Evolutionary conservation across 2,113 vertebrate species (phyloP), one percentile per base, ranked within the genome.

Genomic region (Dasyprocta punctata): DNA sequence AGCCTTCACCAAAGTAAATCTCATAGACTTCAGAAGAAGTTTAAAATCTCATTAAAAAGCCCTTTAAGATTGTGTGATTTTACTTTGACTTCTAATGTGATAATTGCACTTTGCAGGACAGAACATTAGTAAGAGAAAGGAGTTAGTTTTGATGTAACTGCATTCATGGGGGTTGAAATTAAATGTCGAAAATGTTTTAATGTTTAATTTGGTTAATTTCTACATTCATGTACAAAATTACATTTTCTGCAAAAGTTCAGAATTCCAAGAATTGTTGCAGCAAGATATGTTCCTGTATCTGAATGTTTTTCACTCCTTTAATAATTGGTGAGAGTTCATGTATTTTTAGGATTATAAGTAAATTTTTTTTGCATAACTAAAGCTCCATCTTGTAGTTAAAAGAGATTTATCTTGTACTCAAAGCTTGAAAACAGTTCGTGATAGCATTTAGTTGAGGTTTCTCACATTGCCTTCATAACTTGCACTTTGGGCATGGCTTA

Each of bases 61-160:
- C 33, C 44, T 33, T 90, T 56, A 87, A 81, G 33, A 49, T 82
- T 52, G 28, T 90, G 2, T 81, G 30, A 87, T 85, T 95, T 92
- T 89, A 69, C 65, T 94, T 92, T 89, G 84, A 52, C 44, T 82
- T 95, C 85, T 95, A 81, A 56, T 89, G 36, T 83, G 71, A 54
- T 88, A 47, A 61, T 92, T 96, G 38, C 28, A 83, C 28, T 54
- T 41, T 80, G 20, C 4, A 94, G 41, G 95, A 75, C 13, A 92
- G 71, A 92, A 92, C 85, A 81, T 84, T 92, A 81, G 82, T 89
- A 90, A 94, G 60, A 85, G 44, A 87, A 84, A 89, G 38, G 41
- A 95, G 33, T 94, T 73, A 36, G 28, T 97, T 92, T 90, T 95
- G 88, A 96, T 33, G n/a, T 93, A 92, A 87, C 63, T 60, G 24